phyloP scores from a whole-genome alignment of 2,797 vertebrate species.

The Lindbergichthys nudifrons region DNA sequence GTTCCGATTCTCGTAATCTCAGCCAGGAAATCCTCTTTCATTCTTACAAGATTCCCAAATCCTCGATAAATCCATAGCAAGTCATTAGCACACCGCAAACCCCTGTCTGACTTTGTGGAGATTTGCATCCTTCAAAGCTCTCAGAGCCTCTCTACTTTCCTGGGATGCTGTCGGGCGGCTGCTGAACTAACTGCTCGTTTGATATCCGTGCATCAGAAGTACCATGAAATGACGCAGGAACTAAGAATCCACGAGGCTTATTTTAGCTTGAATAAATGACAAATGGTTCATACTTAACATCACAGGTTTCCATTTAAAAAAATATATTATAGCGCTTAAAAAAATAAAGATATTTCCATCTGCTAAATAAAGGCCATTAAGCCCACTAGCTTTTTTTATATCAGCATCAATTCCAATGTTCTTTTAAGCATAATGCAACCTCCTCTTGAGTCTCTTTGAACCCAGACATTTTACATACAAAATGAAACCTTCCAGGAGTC shows the following conservation, averaged over 20 bases:
- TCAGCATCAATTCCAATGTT: constrained; percentile 15
- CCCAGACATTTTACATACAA: constrained; percentile 4
- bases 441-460: constrained; percentile 34
- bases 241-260: neutral
- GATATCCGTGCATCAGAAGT: neutral
- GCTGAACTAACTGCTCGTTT: neutral
- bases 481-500: constrained; percentile 14
- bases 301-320: neutral
- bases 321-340: neutral
- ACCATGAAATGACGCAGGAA: neutral
- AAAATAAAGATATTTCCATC: constrained; percentile 8
- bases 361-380: constrained; percentile 7
- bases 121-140: constrained; percentile 39
- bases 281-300: neutral
- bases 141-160: constrained; percentile 22
- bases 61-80: constrained; percentile 47
- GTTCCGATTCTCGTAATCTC: constrained; percentile 46
- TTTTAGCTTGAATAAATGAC: neutral
- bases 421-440: constrained; percentile 21
- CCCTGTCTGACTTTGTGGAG: constrained; percentile 38
- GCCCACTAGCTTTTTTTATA: constrained; percentile 11
- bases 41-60: constrained; percentile 61
- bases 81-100: constrained; percentile 11
- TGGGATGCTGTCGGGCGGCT: constrained; percentile 12
- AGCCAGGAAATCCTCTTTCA: constrained; percentile 45